Evolutionary conservation across 2,888 invertebrate genomes (phyloP).

Genomic region (Panopea generosa): DNA sequence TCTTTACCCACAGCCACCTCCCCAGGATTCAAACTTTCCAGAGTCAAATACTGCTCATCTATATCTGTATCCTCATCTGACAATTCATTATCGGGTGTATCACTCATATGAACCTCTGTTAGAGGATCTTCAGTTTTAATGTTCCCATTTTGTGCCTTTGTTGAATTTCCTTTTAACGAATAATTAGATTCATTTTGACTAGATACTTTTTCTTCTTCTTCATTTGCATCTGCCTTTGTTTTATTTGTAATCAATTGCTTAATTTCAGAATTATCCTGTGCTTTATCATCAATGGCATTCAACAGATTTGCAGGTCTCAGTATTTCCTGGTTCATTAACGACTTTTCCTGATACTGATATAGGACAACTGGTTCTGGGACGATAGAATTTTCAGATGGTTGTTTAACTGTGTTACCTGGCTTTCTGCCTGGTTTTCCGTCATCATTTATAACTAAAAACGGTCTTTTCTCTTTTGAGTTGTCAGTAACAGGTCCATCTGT

Average conservation of each 20-base stretch:
- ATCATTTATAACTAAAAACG: no score
- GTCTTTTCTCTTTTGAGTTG: no score
- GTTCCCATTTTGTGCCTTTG: background rate
- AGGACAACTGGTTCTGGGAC: constrained; percentile 27
- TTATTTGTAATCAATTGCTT: no score
- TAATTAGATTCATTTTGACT: no score
- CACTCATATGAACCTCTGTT: background rate
- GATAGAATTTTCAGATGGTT: background rate
- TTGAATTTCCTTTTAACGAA: no score
- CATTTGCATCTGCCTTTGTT: no score
- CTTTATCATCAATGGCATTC: background rate
- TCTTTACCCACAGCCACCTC: background rate
- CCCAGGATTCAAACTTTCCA: background rate
- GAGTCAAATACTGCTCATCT: constrained; percentile 30
- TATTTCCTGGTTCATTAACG: background rate
- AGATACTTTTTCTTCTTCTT: no score
- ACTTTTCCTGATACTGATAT: constrained; percentile 7
- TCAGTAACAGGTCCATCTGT: no score
- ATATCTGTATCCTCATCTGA: constrained; percentile 50
- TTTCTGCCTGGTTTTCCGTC: constrained; percentile 9
- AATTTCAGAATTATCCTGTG: no score
- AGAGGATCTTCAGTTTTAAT: background rate
- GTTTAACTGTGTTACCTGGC: constrained; percentile 14
- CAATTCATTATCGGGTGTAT: background rate
- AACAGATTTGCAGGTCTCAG: constrained; percentile 5